Evolutionary conservation across 1,140 invertebrate species (phyloP).

Genomic region (Eupristina koningsbergeri): DNA sequence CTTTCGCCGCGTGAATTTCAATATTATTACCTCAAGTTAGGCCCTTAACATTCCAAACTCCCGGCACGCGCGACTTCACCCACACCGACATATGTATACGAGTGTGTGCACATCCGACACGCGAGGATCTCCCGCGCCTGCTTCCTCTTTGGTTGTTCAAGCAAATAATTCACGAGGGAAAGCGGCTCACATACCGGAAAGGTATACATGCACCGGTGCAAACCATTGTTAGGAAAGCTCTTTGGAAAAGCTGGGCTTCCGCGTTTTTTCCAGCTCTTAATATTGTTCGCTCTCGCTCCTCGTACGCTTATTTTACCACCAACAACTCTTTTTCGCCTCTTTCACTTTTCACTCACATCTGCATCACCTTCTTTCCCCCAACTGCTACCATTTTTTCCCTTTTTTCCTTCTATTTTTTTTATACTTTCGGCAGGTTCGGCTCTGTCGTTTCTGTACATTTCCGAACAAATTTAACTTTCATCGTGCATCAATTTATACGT

Average conservation of each 20-base stretch:
- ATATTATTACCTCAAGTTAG: slow-evolving; percentile 69
- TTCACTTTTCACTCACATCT: background rate
- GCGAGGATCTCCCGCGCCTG: slow-evolving; percentile 37
- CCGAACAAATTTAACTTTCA: no score
- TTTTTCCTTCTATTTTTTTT: background rate
- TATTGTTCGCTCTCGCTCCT: slow-evolving; percentile 18
- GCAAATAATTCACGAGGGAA: slow-evolving; percentile 72
- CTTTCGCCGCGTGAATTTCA: slow-evolving; percentile 66
- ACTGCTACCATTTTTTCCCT: background rate
- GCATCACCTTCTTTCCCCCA: background rate
- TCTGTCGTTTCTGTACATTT: no score
- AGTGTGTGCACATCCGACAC: background rate
- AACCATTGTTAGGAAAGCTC: slow-evolving; percentile 38
- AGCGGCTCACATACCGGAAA: slow-evolving; percentile 71
- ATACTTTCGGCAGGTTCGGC: no score
- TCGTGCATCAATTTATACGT: no score
- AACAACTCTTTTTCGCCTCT: background rate
- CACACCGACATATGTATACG: no score
- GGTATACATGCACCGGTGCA: slow-evolving; percentile 56
- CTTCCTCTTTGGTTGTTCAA: slow-evolving; percentile 67
- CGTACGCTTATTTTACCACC: slow-evolving; percentile 34
- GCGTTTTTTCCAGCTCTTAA: slow-evolving; percentile 39
- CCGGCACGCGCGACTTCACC: background rate
- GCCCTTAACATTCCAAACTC: slow-evolving; percentile 56
- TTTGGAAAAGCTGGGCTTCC: slow-evolving; percentile 24